These are phyloP conservation scores for Diplodus puntazzo DNA, from an alignment of 2,797 vertebrate species.

Conservation along the genomic window DNA sequence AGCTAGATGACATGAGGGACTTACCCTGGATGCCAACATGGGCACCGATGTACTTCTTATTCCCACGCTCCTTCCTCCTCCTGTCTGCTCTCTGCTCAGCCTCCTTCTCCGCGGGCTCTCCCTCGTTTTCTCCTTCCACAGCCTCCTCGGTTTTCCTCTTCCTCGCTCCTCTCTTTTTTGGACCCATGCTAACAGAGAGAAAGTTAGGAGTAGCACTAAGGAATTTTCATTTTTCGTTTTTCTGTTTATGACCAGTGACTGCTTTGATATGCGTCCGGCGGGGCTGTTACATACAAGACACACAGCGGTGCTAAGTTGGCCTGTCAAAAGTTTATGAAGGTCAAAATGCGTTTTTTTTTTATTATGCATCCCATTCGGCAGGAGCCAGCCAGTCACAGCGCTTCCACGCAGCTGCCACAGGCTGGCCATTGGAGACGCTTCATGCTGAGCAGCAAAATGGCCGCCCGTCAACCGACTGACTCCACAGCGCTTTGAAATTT, in stretches of 20 bases:
- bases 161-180: slow-evolving; percentile 57
- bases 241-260: background rate
- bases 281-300: background rate
- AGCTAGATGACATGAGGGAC: background rate
- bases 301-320: background rate
- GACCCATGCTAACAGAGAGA: slow-evolving; percentile 64
- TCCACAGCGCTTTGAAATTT: slow-evolving; percentile 86
- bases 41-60: slow-evolving; percentile 84
- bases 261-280: background rate
- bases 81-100: slow-evolving; percentile 23
- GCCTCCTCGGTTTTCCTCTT: slow-evolving; percentile 64
- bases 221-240: background rate
- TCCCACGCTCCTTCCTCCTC: slow-evolving; percentile 44
- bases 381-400: slow-evolving; percentile 70
- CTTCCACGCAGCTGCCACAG: slow-evolving; percentile 68
- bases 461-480: slow-evolving; percentile 88
- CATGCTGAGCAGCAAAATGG: slow-evolving; percentile 89
- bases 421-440: slow-evolving; percentile 79
- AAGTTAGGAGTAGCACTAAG: background rate
- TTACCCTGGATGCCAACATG: slow-evolving; percentile 85
- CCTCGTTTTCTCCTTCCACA: slow-evolving; percentile 22
- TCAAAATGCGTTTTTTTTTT: slow-evolving; percentile 56
- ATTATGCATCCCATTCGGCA: slow-evolving; percentile 60
- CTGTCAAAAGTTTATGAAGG: slow-evolving; percentile 67
- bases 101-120: slow-evolving; percentile 11